Conservation (phyloP, 2,797 vertebrate genomes). For the Siniperca obscura region DNA sequence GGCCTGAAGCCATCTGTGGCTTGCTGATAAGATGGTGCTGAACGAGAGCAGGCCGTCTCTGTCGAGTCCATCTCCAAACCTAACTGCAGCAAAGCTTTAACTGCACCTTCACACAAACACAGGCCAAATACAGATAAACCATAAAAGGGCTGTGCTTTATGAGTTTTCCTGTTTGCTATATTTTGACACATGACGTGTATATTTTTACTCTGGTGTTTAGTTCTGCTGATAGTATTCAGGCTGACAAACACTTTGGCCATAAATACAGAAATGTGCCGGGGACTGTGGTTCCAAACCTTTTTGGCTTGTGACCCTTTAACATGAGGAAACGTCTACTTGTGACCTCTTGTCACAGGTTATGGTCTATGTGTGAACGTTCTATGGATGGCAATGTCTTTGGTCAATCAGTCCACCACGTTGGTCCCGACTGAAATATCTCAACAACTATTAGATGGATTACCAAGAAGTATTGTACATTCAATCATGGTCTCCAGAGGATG, state of each 20-base stretch:
- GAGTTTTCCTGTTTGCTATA: slow-evolving; percentile 10
- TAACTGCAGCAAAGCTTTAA: slow-evolving; percentile 7
- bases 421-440: background rate
- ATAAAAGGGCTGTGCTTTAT: slow-evolving; percentile 20
- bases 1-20: slow-evolving; percentile 43
- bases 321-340: background rate
- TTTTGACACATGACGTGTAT: background rate
- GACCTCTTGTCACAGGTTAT: too few relatives aligned
- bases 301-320: background rate
- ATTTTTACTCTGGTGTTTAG: slow-evolving; percentile 20
- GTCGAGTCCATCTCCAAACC: slow-evolving; percentile 1
- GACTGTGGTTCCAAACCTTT: background rate
- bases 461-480: background rate
- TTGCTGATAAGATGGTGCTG: slow-evolving; percentile 55
- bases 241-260: background rate
- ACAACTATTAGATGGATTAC: background rate
- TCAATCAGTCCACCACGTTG: background rate
- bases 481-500: background rate
- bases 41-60: background rate
- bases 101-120: background rate
- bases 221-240: background rate
- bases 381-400: background rate
- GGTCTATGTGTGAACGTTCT: background rate
- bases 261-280: background rate
- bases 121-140: slow-evolving; percentile 45